Conservation (phyloP, 1,140 invertebrate genomes). For the Triops longicaudatus region DNA sequence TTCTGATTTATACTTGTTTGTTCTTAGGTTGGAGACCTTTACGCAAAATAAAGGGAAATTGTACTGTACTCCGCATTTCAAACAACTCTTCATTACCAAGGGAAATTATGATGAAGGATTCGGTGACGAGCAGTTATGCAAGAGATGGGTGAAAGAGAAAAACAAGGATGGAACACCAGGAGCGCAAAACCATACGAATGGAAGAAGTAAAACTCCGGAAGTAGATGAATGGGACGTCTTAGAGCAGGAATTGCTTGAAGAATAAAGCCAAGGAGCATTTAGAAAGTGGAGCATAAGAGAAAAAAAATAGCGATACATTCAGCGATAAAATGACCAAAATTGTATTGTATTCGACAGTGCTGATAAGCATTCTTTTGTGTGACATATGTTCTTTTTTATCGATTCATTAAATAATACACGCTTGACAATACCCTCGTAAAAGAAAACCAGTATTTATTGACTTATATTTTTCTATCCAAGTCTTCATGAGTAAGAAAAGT, state of each 20-base stretch:
- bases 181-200: conserved; percentile 17
- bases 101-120: conserved; percentile 79
- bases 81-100: conserved; percentile 70
- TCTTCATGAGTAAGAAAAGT: too few species aligned
- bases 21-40: conserved; percentile 63
- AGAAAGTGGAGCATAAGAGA: not conserved
- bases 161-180: not conserved
- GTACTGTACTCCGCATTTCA: conserved; percentile 71
- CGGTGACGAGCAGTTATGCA: conserved; percentile 43
- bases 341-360: not conserved
- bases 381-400: not conserved
- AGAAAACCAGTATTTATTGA: too few species aligned
- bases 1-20: conserved; percentile 29
- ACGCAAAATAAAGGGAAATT: conserved; percentile 63
- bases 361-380: not conserved
- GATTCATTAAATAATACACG: not conserved
- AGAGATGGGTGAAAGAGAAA: conserved; percentile 37
- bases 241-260: conserved; percentile 17
- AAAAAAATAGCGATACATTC: not conserved
- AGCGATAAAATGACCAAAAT: conserved; percentile 15
- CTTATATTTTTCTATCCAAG: too few species aligned
- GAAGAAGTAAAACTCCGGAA: conserved; percentile 17
- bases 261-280: conserved; percentile 22
- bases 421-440: conserved; percentile 10
- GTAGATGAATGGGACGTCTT: conserved; percentile 7